Percentiles rank a stretch among this genome's conserved stretches.
Conservation (phyloP, 1,140 invertebrate species). For the Copidosoma floridanum region DNA sequence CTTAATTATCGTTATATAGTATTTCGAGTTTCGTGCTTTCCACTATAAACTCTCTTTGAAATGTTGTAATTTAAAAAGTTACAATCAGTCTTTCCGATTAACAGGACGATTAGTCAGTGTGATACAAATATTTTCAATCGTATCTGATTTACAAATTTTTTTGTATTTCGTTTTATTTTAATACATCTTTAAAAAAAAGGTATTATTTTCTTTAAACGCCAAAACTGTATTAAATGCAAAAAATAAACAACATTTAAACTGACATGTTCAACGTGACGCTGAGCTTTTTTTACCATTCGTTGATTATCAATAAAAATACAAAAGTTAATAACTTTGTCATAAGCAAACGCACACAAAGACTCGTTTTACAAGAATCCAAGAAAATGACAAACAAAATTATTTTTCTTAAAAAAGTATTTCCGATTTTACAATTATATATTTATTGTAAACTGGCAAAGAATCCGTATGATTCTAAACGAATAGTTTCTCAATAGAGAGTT, state of each 20-base stretch:
- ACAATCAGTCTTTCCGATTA: conserved; percentile 24
- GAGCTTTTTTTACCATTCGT: neutral
- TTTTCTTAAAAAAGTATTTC: neutral
- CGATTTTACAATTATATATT: no score
- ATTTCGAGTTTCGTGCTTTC: neutral
- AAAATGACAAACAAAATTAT: neutral
- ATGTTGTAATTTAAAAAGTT: conserved; percentile 4
- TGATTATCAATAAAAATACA: neutral
- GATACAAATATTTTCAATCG: neutral
- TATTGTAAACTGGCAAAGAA: no score
- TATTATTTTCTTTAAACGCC: neutral
- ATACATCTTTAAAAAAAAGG: neutral
- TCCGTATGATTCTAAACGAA: no score
- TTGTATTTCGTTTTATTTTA: neutral
- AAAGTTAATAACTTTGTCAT: neutral
- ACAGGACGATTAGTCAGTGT: neutral
- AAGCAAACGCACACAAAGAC: neutral
- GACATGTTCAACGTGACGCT: neutral
- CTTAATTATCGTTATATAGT: conserved; percentile 1
- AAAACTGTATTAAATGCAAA: neutral
- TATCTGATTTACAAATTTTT: neutral
- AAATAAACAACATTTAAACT: neutral
- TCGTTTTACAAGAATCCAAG: neutral
- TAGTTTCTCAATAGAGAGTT: no score
- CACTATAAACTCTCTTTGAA: neutral